Evolutionary conservation across 2,888 invertebrate species (phyloP).

Genomic region (Platerodrilus igneus): DNA sequence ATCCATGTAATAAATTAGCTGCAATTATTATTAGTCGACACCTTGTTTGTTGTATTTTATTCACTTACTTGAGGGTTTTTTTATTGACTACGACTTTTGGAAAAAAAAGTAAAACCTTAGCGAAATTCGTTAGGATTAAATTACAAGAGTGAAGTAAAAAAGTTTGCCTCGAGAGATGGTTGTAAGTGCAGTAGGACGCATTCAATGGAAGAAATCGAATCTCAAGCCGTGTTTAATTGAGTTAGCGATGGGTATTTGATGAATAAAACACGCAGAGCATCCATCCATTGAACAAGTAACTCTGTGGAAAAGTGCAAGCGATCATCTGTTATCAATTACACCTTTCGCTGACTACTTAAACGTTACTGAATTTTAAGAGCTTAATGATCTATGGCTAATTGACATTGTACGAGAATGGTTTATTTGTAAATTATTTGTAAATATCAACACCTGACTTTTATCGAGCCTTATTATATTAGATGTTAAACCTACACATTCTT

Average conservation of each 20-base stretch:
- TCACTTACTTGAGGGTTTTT: neutral
- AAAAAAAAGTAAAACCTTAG: too few species aligned
- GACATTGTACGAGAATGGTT: too few species aligned
- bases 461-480: too few species aligned
- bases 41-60: slow-evolving; percentile 9
- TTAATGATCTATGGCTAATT: slow-evolving; percentile 38
- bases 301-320: slow-evolving; percentile 33
- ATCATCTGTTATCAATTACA: slow-evolving; percentile 48
- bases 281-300: slow-evolving; percentile 29
- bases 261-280: slow-evolving; percentile 32
- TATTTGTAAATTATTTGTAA: too few species aligned
- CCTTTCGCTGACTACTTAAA: slow-evolving; percentile 46
- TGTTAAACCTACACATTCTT: too few species aligned
- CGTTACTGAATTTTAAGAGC: slow-evolving; percentile 43
- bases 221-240: slow-evolving; percentile 41
- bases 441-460: too few species aligned
- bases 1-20: slow-evolving; percentile 31
- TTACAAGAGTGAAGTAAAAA: too few species aligned
- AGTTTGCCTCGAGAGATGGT: too few species aligned
- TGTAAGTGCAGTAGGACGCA: slow-evolving; percentile 12
- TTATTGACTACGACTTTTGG: too few species aligned
- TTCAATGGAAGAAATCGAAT: slow-evolving; percentile 36
- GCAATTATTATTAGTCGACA: slow-evolving; percentile 27
- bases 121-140: too few species aligned
- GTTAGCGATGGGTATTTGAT: slow-evolving; percentile 41